These are phyloP conservation scores for Sylvilagus bachmani DNA, from an alignment of 2,113 vertebrate species.

Conservation along the genomic window DNA sequence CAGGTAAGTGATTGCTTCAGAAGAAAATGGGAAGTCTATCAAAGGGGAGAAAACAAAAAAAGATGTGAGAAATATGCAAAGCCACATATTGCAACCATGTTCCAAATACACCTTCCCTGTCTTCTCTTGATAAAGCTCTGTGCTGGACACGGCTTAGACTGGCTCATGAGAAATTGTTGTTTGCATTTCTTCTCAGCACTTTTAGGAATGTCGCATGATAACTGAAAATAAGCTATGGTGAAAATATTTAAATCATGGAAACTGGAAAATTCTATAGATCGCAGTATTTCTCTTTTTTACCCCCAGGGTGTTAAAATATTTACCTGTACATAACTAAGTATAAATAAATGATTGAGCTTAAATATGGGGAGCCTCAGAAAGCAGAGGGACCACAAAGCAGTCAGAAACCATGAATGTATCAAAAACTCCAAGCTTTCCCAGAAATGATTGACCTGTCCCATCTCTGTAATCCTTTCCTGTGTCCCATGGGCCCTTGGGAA, in stretches of 20 bases:
- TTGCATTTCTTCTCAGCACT: neutral
- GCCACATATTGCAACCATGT: neutral
- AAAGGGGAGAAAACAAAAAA: constrained; percentile 11
- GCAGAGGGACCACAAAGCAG: neutral
- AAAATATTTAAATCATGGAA: neutral
- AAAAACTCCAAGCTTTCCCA: neutral
- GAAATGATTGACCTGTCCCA: neutral
- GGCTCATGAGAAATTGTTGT: neutral
- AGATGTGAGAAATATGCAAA: neutral
- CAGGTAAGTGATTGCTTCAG: neutral
- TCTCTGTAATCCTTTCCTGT: neutral
- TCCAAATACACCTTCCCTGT: neutral
- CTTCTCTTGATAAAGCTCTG: neutral
- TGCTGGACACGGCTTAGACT: neutral
- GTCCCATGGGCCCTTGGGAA: neutral
- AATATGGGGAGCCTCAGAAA: neutral
- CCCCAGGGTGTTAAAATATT: neutral
- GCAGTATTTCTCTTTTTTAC: neutral
- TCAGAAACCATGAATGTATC: neutral
- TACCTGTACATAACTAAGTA: neutral
- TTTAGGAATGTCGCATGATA: neutral
- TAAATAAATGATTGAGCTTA: neutral
- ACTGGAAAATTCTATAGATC: neutral
- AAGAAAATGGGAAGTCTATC: neutral
- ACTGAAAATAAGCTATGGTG: neutral